Evolutionary conservation across 2,888 invertebrate species (phyloP).

Genomic region (Acleris literana): DNA sequence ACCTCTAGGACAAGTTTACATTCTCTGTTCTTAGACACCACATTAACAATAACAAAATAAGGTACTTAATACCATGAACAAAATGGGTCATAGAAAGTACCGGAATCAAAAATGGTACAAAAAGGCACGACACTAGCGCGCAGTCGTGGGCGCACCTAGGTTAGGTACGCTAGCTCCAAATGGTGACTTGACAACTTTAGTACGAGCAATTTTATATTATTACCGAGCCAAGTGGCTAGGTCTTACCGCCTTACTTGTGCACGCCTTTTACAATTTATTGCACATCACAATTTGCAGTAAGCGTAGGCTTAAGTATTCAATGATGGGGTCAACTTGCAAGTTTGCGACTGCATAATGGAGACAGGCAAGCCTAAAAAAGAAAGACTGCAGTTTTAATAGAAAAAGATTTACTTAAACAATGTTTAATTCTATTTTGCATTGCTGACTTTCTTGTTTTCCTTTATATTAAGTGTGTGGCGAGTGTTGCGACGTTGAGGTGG

Average conservation of each 20-base stretch:
- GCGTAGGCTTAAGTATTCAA: background rate
- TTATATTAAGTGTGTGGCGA: too few species aligned
- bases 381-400: too few species aligned
- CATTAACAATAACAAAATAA: too few species aligned
- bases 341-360: background rate
- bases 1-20: too few species aligned
- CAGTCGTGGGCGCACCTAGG: constrained; percentile 5
- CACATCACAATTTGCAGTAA: background rate
- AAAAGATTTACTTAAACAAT: too few species aligned
- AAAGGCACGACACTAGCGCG: background rate
- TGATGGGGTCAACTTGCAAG: background rate
- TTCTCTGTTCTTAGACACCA: too few species aligned
- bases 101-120: background rate
- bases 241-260: background rate
- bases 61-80: too few species aligned
- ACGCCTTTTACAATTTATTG: constrained; percentile 9
- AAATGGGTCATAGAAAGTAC: background rate
- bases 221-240: background rate
- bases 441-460: too few species aligned
- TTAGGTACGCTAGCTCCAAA: constrained; percentile 13
- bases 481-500: too few species aligned
- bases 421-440: too few species aligned
- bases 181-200: constrained; percentile 57
- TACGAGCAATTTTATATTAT: constrained; percentile 46
- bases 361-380: too few species aligned